Percentiles rank a stretch among this genome's conserved stretches.
phyloP scores from a whole-genome alignment of 2,888 invertebrate genomes.

The Drosophila nigricruria region DNA sequence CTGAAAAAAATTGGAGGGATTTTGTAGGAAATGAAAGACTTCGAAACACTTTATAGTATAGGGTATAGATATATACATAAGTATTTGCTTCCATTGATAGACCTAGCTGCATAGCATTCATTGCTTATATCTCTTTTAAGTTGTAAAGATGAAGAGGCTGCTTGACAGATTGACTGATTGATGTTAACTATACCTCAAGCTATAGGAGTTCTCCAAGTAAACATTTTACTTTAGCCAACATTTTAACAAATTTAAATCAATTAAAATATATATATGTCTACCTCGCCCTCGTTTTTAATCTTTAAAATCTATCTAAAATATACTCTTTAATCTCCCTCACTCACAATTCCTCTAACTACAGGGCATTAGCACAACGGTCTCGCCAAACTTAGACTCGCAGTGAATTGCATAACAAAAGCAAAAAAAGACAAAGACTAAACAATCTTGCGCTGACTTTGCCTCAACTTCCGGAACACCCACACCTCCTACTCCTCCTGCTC shows the following conservation, averaged over 20 bases:
- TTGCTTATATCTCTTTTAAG: not conserved
- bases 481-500: not conserved
- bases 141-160: not conserved
- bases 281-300: too few relatives aligned
- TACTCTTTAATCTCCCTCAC: not conserved
- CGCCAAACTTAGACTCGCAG: not conserved
- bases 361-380: not conserved
- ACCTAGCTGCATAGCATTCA: not conserved
- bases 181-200: not conserved
- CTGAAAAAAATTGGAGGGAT: not conserved
- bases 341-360: not conserved
- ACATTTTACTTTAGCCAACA: not conserved
- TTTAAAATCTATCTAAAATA: too few relatives aligned
- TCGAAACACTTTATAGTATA: not conserved
- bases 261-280: too few relatives aligned
- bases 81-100: not conserved
- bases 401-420: constrained; percentile 37
- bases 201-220: not conserved
- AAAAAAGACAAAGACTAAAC: constrained; percentile 48
- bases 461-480: constrained; percentile 7
- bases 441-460: constrained; percentile 36
- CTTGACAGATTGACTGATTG: not conserved
- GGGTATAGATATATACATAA: not conserved
- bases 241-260: not conserved
- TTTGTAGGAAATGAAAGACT: not conserved